Base-by-base conservation (phyloP, 2,888 invertebrate genomes). In the Tortricodes alternella region DNA sequence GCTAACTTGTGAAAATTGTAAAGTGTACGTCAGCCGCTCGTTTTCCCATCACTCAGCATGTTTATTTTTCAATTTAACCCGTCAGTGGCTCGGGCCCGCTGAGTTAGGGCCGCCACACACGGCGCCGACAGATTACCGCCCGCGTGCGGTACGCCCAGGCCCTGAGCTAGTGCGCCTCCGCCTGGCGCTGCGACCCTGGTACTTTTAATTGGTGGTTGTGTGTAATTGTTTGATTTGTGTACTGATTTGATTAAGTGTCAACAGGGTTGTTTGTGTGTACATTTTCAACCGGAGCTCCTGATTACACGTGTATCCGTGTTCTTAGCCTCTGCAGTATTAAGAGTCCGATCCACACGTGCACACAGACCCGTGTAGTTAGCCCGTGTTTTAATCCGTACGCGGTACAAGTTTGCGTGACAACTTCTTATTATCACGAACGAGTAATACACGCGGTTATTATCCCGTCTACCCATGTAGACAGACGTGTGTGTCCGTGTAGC, bases 31-130 rank as follows among this genome's bases (percentile, higher is more conserved):
- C 76, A 73, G 65, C 53, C 53, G 70, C 68, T 68, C 71, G 67
- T 74, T 74, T 68, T 70, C 69, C 76, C 80, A 85, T 86, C 88
- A 82, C 79, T 85, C 86, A 84, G 76, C 64, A 74, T 89, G 89
- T 89, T 89, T 89, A 89, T 89, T 89, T 89, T 89, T 89, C 89
- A 89, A 89, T 88, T 87, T 81, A 74, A 74, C 77, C 84, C 83
- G 84, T 85, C 86, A 86, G 78, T 80, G 82, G 76, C 62, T 68
- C 59, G 52, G 60, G 68, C 68, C 67, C 70, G 67, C 70, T 87
- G 87, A 89, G 80, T 84, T 83, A 89, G 88, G 89, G 89, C 78
- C 83, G 83, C 89, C 89, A 88, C 89, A 89, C 89, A 89, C 87
- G 71, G 76, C 76, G 88, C 62, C 83, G 82, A 83, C 89, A 87